Evolutionary conservation across 2,888 invertebrate genomes (phyloP).

Genomic region (Drosophila setosimentum): DNA sequence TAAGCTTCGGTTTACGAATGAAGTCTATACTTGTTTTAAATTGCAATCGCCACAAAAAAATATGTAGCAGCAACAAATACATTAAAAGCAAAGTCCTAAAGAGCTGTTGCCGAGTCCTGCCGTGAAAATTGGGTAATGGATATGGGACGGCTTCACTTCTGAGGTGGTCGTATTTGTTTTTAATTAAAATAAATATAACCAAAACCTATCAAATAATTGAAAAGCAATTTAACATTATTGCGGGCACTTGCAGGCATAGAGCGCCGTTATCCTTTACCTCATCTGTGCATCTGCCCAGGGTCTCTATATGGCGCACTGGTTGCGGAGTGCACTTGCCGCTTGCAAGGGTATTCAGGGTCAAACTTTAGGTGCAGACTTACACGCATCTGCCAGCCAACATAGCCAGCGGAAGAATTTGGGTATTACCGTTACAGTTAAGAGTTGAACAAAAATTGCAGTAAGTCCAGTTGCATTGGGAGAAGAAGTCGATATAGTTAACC

Average conservation of each 20-base stretch:
- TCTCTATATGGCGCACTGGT: constrained; percentile 14
- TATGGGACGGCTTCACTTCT: constrained; percentile 31
- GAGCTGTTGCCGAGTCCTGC: constrained; percentile 21
- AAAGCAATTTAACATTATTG: constrained; percentile 80
- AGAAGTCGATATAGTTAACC: neutral
- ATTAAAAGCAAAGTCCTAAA: constrained; percentile 13
- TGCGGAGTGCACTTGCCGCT: constrained; percentile 44
- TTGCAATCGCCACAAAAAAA: constrained; percentile 18
- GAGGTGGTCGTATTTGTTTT: constrained; percentile 66
- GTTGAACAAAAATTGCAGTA: neutral
- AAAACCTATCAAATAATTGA: constrained; percentile 82
- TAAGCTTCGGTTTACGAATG: neutral
- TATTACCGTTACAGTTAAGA: neutral
- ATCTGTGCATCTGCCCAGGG: constrained; percentile 3
- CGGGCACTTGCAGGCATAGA: constrained; percentile 18
- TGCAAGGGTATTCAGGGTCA: constrained; percentile 29
- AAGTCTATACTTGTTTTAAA: neutral
- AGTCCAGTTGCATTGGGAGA: neutral
- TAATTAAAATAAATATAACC: constrained; percentile 82
- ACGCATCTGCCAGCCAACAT: constrained; percentile 54
- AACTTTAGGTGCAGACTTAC: constrained; percentile 55
- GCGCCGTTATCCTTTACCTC: neutral
- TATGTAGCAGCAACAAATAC: constrained; percentile 3
- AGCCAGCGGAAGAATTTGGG: constrained; percentile 18
- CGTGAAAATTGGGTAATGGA: constrained; percentile 8